A percentile compares a stretch with the other conserved stretches of the same genome.
phyloP scores from a whole-genome alignment of 2,797 vertebrate species.

The Sebastes itinus region DNA sequence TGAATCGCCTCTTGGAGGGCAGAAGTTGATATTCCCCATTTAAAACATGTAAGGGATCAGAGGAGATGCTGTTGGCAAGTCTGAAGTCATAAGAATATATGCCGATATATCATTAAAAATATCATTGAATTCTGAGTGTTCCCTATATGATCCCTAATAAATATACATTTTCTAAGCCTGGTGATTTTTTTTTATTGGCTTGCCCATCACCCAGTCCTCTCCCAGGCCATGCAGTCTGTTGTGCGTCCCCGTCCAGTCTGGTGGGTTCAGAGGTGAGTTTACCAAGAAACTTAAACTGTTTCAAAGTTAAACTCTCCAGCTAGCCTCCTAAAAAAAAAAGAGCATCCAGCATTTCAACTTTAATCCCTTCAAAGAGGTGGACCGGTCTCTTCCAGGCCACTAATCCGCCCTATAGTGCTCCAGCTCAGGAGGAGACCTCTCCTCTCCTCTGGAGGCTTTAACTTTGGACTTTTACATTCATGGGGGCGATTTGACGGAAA shows the following conservation, averaged over 20 bases:
- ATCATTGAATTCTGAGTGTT: neutral
- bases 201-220: neutral
- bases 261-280: constrained; percentile 80
- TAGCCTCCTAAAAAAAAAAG: constrained; percentile 39
- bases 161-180: neutral
- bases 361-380: constrained; percentile 80
- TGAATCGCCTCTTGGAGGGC: too few species aligned
- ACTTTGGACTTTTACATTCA: constrained; percentile 85
- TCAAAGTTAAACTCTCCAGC: constrained; percentile 68
- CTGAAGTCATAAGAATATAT: neutral
- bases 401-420: constrained; percentile 81
- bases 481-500: constrained; percentile 79
- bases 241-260: constrained; percentile 46
- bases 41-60: too few species aligned
- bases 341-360: constrained; percentile 64
- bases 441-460: constrained; percentile 67
- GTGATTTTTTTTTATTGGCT: neutral
- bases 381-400: constrained; percentile 67
- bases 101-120: too few species aligned
- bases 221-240: constrained; percentile 40
- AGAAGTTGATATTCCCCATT: too few species aligned
- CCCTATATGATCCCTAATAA: neutral
- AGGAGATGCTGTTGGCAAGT: too few species aligned
- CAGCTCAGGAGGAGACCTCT: constrained; percentile 67
- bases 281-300: constrained; percentile 78